Evolutionary conservation across 2,797 vertebrate species (phyloP), one percentile per base, ranked within the genome.

Genomic region (Chanos chanos): DNA sequence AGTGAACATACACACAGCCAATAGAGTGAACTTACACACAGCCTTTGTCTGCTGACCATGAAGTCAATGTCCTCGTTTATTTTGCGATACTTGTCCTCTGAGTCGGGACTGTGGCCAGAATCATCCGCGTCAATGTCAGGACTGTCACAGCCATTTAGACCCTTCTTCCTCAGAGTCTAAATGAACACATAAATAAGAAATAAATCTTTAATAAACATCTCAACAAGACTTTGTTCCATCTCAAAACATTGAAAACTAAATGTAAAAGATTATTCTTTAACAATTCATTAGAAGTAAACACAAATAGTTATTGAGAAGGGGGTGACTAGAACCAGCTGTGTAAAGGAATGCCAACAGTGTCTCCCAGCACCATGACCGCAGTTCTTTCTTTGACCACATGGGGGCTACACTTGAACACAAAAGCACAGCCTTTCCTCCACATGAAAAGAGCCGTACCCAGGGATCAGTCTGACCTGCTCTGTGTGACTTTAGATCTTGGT

Each of bases 41-140:
- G 81, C 81, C 94, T 92, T 90, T 98, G 95, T 64, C 96, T 89
- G 93, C 90, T 96, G 91, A 98, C 95, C 94, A 97, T 97, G 86
- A 97, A 92, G 90, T 98, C 95, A 83, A 97, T 94, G 87, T 98
- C 96, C 75, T 97, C 94, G 74, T 93, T 96, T 84, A 97, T 94
- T 82, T 97, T 97, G 52, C 94, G 92, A 86, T 95, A 97, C 77
- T 98, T 98, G 86, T 97, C 95, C 62, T 97, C 95, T 16, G 92
- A 94, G 86, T 97, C 96, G 67, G 96, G 94, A 89, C 96, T 98
- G 90, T 96, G 94, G 83, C 95, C 94, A 61, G 96, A 98, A 86
- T 98, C 95, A 30, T 98, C 96, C 12, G 95, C 96, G 85, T 98
- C 96, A 4, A 94, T 93, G 79, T 98, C 94, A 73, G 95, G 94